Evolutionary conservation across 2,888 invertebrate species (phyloP).

Genomic region (Siphlonurus alternatus): DNA sequence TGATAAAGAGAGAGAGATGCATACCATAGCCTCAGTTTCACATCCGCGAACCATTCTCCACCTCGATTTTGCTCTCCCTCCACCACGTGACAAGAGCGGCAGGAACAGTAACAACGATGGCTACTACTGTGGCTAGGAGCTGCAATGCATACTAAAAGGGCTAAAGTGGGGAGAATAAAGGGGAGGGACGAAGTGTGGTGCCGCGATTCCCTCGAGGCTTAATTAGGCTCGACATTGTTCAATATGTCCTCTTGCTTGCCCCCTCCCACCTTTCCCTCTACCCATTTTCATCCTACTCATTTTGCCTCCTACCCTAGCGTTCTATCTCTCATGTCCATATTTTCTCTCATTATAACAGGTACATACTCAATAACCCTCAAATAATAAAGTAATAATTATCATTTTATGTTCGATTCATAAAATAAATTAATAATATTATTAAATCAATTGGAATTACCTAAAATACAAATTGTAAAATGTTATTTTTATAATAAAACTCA

Average conservation of each 20-base stretch:
- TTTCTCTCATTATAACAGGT: background rate
- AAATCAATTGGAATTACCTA: too few species aligned
- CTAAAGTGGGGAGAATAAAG: background rate
- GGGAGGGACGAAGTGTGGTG: background rate
- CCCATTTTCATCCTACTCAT: background rate
- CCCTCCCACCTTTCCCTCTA: background rate
- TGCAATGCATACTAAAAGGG: conserved; percentile 1
- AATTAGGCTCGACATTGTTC: conserved; percentile 3
- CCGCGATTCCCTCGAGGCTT: background rate
- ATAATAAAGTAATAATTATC: too few species aligned
- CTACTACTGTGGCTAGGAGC: background rate
- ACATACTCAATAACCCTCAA: too few species aligned
- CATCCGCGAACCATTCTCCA: background rate
- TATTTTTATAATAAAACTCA: too few species aligned
- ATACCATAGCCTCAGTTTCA: too few species aligned
- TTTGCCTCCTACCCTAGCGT: background rate
- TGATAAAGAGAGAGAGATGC: background rate
- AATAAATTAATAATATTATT: too few species aligned
- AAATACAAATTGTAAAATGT: too few species aligned
- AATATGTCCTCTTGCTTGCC: background rate
- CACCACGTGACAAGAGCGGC: background rate
- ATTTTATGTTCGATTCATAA: too few species aligned
- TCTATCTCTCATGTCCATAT: background rate
- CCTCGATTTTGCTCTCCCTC: background rate
- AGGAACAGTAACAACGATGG: background rate